phyloP scores from a whole-genome alignment of 35 echinoderm and acorn worm species.

The Acanthaster planci region DNA sequence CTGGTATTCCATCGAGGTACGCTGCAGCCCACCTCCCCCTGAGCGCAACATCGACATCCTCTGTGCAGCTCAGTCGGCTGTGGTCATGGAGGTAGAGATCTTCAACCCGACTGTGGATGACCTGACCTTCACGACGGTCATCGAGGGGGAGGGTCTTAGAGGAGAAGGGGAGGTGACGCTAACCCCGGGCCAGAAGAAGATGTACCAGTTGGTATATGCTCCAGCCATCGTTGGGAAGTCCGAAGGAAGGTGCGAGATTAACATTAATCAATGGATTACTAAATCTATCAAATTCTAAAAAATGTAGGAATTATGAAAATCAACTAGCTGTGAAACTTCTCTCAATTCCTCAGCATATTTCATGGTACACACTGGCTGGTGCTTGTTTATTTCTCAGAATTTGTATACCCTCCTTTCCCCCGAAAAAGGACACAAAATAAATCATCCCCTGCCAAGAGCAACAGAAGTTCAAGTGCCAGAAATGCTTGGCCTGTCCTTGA shows the following conservation, averaged over 20 bases:
- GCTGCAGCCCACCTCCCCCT: constrained; percentile 66
- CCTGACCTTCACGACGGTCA: constrained; percentile 71
- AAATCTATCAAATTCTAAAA: too few relatives aligned
- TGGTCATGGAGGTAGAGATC: constrained; percentile 88
- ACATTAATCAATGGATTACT: too few relatives aligned
- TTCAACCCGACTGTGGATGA: constrained; percentile 73
- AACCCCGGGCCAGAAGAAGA: constrained; percentile 78
- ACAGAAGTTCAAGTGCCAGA: too few relatives aligned
- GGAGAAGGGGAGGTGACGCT: constrained; percentile 62
- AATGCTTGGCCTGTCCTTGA: too few relatives aligned
- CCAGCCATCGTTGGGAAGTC: constrained; percentile 78
- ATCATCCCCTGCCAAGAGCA: too few relatives aligned
- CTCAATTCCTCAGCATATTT: too few relatives aligned
- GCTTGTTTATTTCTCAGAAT: too few relatives aligned
- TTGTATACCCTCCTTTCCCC: too few relatives aligned
- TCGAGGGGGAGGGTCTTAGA: constrained; percentile 78
- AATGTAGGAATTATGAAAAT: too few relatives aligned
- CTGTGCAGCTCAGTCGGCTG: constrained; percentile 90
- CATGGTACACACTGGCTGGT: too few relatives aligned
- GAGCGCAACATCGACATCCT: constrained; percentile 64
- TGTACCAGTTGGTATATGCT: constrained; percentile 84
- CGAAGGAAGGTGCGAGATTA: constrained; percentile 70
- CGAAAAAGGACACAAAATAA: too few relatives aligned
- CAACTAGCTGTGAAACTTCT: too few relatives aligned
- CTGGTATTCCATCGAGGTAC: constrained; percentile 84